A percentile compares a stretch with the other conserved stretches of the same genome.
Evolutionary conservation across 2,797 vertebrate species (phyloP).

Genomic region (Rhynchonycteris naso): DNA sequence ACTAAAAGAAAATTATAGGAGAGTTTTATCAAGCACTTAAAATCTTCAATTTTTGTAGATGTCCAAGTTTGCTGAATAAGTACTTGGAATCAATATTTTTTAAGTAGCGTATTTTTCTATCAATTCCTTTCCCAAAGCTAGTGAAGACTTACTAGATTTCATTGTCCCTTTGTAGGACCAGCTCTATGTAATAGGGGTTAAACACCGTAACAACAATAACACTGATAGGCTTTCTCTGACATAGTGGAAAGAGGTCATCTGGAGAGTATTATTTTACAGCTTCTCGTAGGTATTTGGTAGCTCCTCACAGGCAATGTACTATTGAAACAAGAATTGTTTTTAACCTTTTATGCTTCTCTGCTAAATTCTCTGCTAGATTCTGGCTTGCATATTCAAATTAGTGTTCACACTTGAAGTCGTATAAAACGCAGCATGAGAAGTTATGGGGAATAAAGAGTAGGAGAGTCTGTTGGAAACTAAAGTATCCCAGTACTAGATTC

Average conservation of each 20-base stretch:
- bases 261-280: not conserved
- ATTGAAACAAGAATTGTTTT: not conserved
- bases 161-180: not conserved
- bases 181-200: not conserved
- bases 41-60: not conserved
- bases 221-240: not conserved
- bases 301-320: not conserved
- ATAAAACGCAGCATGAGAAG: not conserved
- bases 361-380: not conserved
- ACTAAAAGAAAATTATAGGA: constrained; percentile 2
- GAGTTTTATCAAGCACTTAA: constrained; percentile 17
- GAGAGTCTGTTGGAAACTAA: not conserved
- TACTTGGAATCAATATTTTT: not conserved
- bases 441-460: not conserved
- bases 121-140: not conserved
- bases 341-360: not conserved
- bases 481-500: not conserved
- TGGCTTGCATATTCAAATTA: constrained; percentile 28
- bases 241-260: not conserved
- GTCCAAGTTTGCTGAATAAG: not conserved
- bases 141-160: not conserved
- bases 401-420: not conserved
- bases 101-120: not conserved
- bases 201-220: not conserved
- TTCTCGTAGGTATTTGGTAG: not conserved